A percentile compares a stretch with the other conserved stretches of the same genome.
phyloP scores from a whole-genome alignment of 2,888 invertebrate genomes.

The Sarcophaga carnaria region DNA sequence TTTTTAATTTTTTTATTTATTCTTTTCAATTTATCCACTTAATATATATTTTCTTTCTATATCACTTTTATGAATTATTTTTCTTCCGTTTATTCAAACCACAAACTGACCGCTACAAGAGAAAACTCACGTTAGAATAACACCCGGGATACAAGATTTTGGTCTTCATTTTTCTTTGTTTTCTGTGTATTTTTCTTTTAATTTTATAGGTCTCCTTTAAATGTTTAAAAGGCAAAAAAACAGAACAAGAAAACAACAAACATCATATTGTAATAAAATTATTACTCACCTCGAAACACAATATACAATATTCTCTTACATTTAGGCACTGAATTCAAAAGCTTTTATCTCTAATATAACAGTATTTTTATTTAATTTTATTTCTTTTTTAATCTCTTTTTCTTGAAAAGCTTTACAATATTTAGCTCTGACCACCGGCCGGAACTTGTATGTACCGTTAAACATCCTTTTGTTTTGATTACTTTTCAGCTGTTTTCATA shows the following conservation, averaged over 20 bases:
- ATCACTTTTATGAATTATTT: conserved; percentile 34
- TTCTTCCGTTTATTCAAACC: conserved; percentile 50
- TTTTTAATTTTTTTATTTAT: neutral
- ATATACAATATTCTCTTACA: conserved; percentile 20
- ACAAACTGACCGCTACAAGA: conserved; percentile 69
- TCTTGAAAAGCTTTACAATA: conserved; percentile 34
- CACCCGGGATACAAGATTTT: conserved; percentile 70
- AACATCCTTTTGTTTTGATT: conserved; percentile 46
- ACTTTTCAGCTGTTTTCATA: conserved; percentile 50
- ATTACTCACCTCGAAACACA: conserved; percentile 19
- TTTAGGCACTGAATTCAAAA: conserved; percentile 12
- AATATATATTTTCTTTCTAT: conserved; percentile 30
- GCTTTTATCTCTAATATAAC: conserved; percentile 57
- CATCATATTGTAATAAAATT: conserved; percentile 28
- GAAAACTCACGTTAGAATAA: conserved; percentile 71
- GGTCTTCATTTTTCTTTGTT: neutral
- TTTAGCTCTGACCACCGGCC: conserved; percentile 59
- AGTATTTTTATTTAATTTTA: conserved; percentile 34
- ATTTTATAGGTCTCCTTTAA: conserved; percentile 56
- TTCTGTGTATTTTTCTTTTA: conserved; percentile 38
- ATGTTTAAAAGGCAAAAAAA: conserved; percentile 11
- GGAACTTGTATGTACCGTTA: conserved; percentile 49
- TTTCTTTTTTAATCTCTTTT: conserved; percentile 6
- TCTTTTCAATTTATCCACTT: conserved; percentile 38
- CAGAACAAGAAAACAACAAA: conserved; percentile 5